Base-by-base conservation (phyloP, 2,888 invertebrate genomes). In the Copidosoma aretas region DNA sequence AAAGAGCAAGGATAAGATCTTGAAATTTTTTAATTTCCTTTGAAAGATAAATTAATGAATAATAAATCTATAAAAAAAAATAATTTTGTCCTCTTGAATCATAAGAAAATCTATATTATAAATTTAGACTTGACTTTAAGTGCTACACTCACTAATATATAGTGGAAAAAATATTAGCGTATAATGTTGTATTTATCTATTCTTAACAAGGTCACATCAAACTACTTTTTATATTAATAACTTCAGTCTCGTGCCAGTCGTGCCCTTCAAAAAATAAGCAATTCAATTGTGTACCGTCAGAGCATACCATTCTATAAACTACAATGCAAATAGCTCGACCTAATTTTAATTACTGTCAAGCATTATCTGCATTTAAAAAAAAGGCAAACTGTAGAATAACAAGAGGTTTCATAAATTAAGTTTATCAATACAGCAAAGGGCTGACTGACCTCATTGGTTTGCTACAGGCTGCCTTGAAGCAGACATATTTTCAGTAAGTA, bases 181-280 rank as follows among this genome's bases (percentile, higher is more conserved):
- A 67, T 60, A n/a, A 15, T 8, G 43, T 3, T 46, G 58, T 62
- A 24, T 57, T 67, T 65, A 46, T 61, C 67, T 61, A 56, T 67
- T 69, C 70, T 67, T 39, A 57, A n/a, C 32, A 58, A 61, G 32
- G 19, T 60, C 19, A 69, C 64, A 64, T 58, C 51, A 72, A 65
- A 39, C 60, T 64, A 58, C 66, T 67, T 59, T 53, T 60, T 60
- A 61, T 69, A 64, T 68, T 58, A 70, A 77, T 78, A 80, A 81
- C 78, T 81, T 80, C 80, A 82, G 79, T 79, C 79, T 80, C 82
- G 83, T 83, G 83, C 83, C 80, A 83, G 82, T 83, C 78, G 83
- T 83, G 83, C 83, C 80, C 83, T 83, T 83, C 78, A 78, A 83
- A 83, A 83, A 82, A 83, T 81, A 81, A 83, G 80, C 82, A 81